Percentiles rank a stretch among this genome's conserved stretches.
These are phyloP conservation scores for Dicerorhinus sumatrensis DNA, from an alignment of 2,113 vertebrate species.

Conservation along the genomic window DNA sequence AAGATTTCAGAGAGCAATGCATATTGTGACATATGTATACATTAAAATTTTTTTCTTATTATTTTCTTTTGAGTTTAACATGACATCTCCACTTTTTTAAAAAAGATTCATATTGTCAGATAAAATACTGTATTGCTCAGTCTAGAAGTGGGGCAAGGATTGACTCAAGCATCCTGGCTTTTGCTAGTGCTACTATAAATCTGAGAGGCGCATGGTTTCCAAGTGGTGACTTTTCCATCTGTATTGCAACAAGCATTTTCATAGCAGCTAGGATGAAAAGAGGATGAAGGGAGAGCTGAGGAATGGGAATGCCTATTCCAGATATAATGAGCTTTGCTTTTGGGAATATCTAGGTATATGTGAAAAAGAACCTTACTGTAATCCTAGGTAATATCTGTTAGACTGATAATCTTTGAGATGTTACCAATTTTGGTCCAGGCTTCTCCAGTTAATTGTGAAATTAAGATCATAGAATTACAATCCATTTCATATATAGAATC, in stretches of 20 bases:
- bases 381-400: constrained; percentile 43
- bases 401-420: background rate
- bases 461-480: background rate
- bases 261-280: background rate
- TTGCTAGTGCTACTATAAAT: constrained; percentile 44
- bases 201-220: constrained; percentile 14
- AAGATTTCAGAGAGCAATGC: constrained; percentile 25
- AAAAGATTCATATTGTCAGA: constrained; percentile 31
- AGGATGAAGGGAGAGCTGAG: background rate
- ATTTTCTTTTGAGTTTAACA: background rate
- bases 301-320: background rate
- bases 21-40: background rate
- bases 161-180: constrained; percentile 53
- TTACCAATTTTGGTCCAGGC: background rate
- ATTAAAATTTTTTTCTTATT: background rate
- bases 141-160: constrained; percentile 66
- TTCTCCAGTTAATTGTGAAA: constrained; percentile 8
- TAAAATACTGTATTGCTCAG: constrained; percentile 73
- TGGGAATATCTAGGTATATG: background rate
- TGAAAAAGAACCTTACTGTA: constrained; percentile 27
- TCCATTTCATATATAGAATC: background rate
- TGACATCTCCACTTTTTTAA: background rate
- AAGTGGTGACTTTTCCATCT: constrained; percentile 61
- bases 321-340: background rate
- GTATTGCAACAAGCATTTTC: constrained; percentile 67